Percentiles rank a stretch among this genome's conserved stretches.
phyloP scores from a whole-genome alignment of 2,113 vertebrate genomes.

The Astur gentilis region DNA sequence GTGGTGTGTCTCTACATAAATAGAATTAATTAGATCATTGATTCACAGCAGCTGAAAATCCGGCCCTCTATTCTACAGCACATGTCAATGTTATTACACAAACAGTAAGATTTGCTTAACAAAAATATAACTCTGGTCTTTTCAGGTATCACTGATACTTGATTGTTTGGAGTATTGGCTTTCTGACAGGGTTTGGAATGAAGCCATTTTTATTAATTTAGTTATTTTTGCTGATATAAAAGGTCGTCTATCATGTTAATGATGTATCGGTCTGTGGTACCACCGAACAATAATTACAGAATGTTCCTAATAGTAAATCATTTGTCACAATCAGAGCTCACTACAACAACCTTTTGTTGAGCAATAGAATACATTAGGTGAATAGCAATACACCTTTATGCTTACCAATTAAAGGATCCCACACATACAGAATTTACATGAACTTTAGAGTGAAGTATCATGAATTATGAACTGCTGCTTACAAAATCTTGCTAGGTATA shows the following conservation, averaged over 20 bases:
- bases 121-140: constrained; percentile 65
- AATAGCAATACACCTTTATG: constrained; percentile 78
- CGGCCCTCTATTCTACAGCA: not conserved
- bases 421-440: constrained; percentile 29
- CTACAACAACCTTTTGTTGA: constrained; percentile 80
- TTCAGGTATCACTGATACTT: constrained; percentile 75
- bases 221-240: constrained; percentile 89
- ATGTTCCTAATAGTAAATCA: constrained; percentile 87
- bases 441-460: constrained; percentile 55
- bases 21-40: constrained; percentile 59
- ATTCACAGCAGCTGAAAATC: constrained; percentile 49
- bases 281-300: constrained; percentile 87
- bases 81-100: constrained; percentile 56
- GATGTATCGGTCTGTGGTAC: constrained; percentile 83
- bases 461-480: constrained; percentile 57
- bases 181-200: constrained; percentile 84
- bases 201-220: constrained; percentile 91
- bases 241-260: constrained; percentile 86
- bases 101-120: constrained; percentile 70
- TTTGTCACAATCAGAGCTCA: constrained; percentile 82
- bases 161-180: constrained; percentile 81
- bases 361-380: constrained; percentile 75
- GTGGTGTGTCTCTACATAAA: constrained; percentile 53
- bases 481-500: constrained; percentile 57
- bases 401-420: constrained; percentile 64